These are phyloP conservation scores for Cirrhinus molitorella DNA, from an alignment of 2,797 vertebrate genomes.

Conservation along the genomic window DNA sequence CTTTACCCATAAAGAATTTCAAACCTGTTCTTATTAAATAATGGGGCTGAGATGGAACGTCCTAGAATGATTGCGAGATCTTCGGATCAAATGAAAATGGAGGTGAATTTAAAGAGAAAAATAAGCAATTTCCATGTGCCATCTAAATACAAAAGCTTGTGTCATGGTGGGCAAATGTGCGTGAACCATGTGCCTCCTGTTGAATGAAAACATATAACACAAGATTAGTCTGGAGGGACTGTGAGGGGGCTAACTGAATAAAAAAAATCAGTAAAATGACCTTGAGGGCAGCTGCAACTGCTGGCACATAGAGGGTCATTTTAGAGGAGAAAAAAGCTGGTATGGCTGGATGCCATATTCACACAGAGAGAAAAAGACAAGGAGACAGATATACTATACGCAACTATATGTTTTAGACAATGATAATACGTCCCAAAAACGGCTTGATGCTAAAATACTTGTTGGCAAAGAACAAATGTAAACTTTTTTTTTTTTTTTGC, in stretches of 20 bases:
- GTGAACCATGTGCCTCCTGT: not conserved
- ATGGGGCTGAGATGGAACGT: slow-evolving; percentile 15
- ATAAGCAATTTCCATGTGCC: slow-evolving; percentile 9
- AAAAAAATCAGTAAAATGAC: not conserved
- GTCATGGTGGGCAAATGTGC: not conserved
- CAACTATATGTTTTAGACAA: not conserved
- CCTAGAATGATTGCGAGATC: not conserved
- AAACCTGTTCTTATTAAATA: slow-evolving; percentile 29
- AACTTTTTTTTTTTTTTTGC: not conserved
- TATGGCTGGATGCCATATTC: too few species aligned
- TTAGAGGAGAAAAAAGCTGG: not conserved
- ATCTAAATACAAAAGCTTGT: slow-evolving; percentile 10
- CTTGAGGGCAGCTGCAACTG: slow-evolving; percentile 13
- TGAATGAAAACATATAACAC: slow-evolving; percentile 26
- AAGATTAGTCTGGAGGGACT: not conserved
- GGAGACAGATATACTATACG: not conserved
- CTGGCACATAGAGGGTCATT: slow-evolving; percentile 17
- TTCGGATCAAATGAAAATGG: not conserved
- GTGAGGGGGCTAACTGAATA: slow-evolving; percentile 6
- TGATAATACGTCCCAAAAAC: not conserved
- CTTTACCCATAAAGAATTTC: slow-evolving; percentile 25
- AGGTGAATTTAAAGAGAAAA: slow-evolving; percentile 10
- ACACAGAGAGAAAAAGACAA: not conserved
- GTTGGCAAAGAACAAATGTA: not conserved
- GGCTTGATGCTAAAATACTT: not conserved